phyloP scores from a whole-genome alignment of 2,888 invertebrate species.

The Panopea generosa region DNA sequence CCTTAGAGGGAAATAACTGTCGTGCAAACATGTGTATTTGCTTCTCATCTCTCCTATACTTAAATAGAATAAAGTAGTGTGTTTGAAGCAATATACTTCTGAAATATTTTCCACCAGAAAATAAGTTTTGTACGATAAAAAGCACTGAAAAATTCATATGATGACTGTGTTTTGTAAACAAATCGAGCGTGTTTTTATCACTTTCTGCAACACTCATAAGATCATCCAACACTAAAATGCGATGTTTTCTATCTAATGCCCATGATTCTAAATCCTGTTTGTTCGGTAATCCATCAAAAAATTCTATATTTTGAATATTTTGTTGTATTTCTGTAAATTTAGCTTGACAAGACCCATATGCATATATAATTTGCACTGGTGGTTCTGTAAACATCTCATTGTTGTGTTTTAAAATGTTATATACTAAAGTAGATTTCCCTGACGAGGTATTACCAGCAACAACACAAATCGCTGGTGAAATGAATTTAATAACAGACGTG shows the following conservation, averaged over 20 bases:
- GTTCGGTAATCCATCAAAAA: conserved; percentile 36
- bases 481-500: conserved; percentile 14
- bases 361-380: conserved; percentile 19
- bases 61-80: conserved; percentile 23
- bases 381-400: conserved; percentile 24
- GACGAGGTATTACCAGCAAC: conserved; percentile 12
- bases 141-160: conserved; percentile 33
- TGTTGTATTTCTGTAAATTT: conserved; percentile 23
- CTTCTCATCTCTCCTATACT: conserved; percentile 14
- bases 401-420: conserved; percentile 23
- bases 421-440: conserved; percentile 25
- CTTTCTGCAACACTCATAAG: no score
- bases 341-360: no score
- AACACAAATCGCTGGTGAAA: conserved; percentile 24
- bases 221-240: no score
- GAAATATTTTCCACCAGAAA: no score
- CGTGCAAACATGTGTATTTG: conserved; percentile 17
- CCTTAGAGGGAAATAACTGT: conserved; percentile 25
- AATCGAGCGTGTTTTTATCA: conserved; percentile 28
- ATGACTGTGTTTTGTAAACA: conserved; percentile 29
- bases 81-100: conserved; percentile 14
- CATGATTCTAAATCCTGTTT: no score
- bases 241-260: no score
- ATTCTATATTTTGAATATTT: conserved; percentile 15
- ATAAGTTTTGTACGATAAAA: no score